Percentiles rank a stretch among this genome's conserved stretches.
These are phyloP conservation scores for Anolis apletophallus DNA, from an alignment of 2,797 vertebrate species.

Conservation along the genomic window DNA sequence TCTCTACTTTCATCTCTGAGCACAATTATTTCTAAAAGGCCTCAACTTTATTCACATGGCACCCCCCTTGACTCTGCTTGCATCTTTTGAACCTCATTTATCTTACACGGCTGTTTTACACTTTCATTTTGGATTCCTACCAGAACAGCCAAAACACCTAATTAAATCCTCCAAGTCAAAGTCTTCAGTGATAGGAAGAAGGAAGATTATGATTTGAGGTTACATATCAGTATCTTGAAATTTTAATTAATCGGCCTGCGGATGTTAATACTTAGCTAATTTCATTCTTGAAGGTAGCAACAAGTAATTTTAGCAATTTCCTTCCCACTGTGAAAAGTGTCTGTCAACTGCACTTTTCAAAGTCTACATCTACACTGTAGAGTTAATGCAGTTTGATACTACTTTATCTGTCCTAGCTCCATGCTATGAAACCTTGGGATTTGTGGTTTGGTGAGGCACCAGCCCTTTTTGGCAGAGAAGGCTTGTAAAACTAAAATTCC, in stretches of 20 bases:
- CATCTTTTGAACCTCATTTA: not conserved
- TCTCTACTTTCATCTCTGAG: not conserved
- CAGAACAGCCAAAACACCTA: not conserved
- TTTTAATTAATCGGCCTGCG: not conserved
- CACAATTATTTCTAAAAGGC: conserved; percentile 1
- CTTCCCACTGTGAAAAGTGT: too few species aligned
- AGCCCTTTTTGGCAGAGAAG: too few species aligned
- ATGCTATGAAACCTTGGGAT: too few species aligned
- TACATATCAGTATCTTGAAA: conserved; percentile 34
- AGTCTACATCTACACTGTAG: too few species aligned
- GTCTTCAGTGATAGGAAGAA: conserved; percentile 1
- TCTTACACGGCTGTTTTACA: not conserved
- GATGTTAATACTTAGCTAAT: not conserved
- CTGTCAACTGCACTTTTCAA: too few species aligned
- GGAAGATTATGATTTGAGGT: conserved; percentile 55
- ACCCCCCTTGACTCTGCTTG: not conserved
- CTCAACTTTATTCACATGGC: not conserved
- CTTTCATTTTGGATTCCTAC: not conserved
- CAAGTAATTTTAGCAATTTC: too few species aligned
- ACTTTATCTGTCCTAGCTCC: too few species aligned
- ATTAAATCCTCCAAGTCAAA: not conserved
- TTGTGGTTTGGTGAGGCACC: too few species aligned
- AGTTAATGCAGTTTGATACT: too few species aligned
- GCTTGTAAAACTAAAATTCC: too few species aligned
- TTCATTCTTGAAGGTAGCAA: too few species aligned